These are phyloP conservation scores for Rhea pennata DNA, from an alignment of 2,113 vertebrate species.

Conservation along the genomic window DNA sequence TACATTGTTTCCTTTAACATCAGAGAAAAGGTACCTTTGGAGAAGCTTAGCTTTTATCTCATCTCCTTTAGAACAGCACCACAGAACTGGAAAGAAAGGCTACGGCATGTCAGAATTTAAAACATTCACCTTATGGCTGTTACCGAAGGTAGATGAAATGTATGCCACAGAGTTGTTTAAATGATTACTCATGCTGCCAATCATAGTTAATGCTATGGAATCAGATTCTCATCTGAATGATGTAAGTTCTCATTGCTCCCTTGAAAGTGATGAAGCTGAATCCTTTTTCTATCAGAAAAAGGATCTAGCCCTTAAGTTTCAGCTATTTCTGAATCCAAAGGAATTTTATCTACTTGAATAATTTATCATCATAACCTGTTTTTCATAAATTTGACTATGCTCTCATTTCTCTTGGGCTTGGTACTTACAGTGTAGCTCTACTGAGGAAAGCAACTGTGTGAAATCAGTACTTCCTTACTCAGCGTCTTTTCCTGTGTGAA, in stretches of 20 bases:
- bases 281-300: background rate
- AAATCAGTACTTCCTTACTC: constrained; percentile 60
- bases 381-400: constrained; percentile 52
- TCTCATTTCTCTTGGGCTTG: background rate
- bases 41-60: constrained; percentile 44
- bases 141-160: constrained; percentile 40
- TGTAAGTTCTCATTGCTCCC: background rate
- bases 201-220: background rate
- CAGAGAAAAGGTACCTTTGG: constrained; percentile 53
- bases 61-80: constrained; percentile 46
- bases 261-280: background rate
- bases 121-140: constrained; percentile 43
- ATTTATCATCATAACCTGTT: constrained; percentile 61
- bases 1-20: constrained; percentile 67
- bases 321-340: background rate
- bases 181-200: constrained; percentile 22
- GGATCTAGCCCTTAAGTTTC: background rate
- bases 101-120: constrained; percentile 43
- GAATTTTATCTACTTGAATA: constrained; percentile 53
- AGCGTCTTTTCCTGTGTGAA: constrained; percentile 47
- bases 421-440: background rate
- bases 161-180: constrained; percentile 9
- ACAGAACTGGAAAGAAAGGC: constrained; percentile 49
- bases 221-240: background rate
- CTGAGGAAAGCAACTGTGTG: background rate